Conservation (phyloP, 2,797 vertebrate species). For the Microchirus variegatus region DNA sequence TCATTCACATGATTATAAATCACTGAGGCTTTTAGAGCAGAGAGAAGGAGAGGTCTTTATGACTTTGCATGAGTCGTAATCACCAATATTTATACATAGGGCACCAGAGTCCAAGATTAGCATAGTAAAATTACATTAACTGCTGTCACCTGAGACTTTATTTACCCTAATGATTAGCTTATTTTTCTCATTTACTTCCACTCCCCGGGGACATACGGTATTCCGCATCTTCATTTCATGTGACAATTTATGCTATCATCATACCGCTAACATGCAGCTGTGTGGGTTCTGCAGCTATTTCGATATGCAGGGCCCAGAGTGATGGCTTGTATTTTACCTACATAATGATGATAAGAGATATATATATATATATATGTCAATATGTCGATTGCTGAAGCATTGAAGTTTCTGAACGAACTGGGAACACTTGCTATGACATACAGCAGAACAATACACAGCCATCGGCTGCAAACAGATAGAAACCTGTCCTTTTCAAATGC, state of each 20-base stretch:
- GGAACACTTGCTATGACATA: conserved; percentile 40
- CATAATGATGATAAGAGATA: conserved; percentile 46
- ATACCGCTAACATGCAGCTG: conserved; percentile 31
- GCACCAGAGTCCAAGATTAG: conserved; percentile 34
- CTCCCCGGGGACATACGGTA: conserved; percentile 19
- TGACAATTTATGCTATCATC: conserved; percentile 54
- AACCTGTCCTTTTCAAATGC: conserved; percentile 56
- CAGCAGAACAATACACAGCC: conserved; percentile 44
- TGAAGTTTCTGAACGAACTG: conserved; percentile 7
- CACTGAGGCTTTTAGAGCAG: conserved; percentile 19
- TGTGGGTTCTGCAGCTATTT: conserved; percentile 16
- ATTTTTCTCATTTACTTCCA: conserved; percentile 43
- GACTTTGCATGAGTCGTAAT: conserved; percentile 47
- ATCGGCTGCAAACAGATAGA: conserved; percentile 61
- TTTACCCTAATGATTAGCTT: conserved; percentile 60
- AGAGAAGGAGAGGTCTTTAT: conserved; percentile 38
- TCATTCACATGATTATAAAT: conserved; percentile 38
- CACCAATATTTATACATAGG: conserved; percentile 33
- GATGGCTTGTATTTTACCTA: conserved; percentile 44
- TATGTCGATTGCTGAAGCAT: conserved; percentile 16
- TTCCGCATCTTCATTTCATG: conserved; percentile 33
- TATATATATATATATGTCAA: too few relatives aligned
- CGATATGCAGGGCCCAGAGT: conserved; percentile 26
- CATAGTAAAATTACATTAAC: conserved; percentile 59
- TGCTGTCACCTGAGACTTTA: conserved; percentile 57